Percentiles rank a stretch among this genome's conserved stretches.
Evolutionary conservation across 2,797 vertebrate genomes (phyloP).

Genomic region (Acrossocheilus wenchowensis): DNA sequence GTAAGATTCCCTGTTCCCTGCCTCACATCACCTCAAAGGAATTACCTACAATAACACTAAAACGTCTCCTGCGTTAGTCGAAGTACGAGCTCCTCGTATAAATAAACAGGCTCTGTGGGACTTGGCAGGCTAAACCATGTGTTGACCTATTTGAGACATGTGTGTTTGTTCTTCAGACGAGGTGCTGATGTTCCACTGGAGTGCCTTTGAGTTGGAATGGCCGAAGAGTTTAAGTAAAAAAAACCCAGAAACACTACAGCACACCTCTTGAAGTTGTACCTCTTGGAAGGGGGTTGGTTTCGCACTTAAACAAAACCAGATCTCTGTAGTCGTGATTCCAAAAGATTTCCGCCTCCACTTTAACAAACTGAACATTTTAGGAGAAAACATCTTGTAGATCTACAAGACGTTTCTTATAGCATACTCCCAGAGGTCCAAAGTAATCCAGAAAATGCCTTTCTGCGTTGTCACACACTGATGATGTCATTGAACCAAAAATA

Average conservation of each 20-base stretch:
- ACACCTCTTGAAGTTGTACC: slow-evolving; percentile 31
- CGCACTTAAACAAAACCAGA: slow-evolving; percentile 36
- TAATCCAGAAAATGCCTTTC: slow-evolving; percentile 77
- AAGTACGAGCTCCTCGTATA: slow-evolving; percentile 65
- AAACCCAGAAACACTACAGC: neutral
- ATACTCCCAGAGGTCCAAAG: slow-evolving; percentile 67
- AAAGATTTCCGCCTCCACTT: neutral
- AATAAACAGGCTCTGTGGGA: slow-evolving; percentile 66
- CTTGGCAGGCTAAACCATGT: slow-evolving; percentile 30
- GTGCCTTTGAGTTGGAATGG: neutral
- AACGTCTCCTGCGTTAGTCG: slow-evolving; percentile 47
- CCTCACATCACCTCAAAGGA: slow-evolving; percentile 73
- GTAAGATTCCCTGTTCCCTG: slow-evolving; percentile 49
- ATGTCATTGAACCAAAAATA: slow-evolving; percentile 77
- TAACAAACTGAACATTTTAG: neutral
- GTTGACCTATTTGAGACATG: slow-evolving; percentile 41
- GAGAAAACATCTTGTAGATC: neutral
- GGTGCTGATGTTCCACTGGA: slow-evolving; percentile 38
- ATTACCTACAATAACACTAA: slow-evolving; percentile 71
- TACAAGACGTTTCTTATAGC: slow-evolving; percentile 10
- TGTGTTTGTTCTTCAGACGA: slow-evolving; percentile 51
- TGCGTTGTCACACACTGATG: slow-evolving; percentile 72
- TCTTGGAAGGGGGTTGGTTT: slow-evolving; percentile 11
- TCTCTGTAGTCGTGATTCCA: neutral
- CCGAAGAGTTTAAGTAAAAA: slow-evolving; percentile 26